A percentile compares a stretch with the other conserved stretches of the same genome.
Conservation (phyloP, 1,140 invertebrate genomes). For the Temnothorax longispinosus region DNA sequence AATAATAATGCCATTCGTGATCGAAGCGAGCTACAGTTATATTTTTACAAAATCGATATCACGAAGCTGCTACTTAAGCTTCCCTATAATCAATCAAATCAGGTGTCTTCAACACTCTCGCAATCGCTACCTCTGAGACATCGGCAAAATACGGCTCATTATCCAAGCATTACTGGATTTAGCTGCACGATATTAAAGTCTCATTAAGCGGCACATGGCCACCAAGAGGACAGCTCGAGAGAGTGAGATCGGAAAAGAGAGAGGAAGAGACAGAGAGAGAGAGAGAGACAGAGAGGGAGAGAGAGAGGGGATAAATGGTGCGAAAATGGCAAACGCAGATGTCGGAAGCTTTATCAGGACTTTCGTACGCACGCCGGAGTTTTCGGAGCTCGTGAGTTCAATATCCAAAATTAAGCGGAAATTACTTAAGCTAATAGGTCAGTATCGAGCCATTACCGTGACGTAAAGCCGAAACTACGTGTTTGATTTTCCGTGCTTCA, state of each 20-base stretch:
- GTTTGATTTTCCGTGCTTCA: slow-evolving; percentile 30
- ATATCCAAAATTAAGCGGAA: slow-evolving; percentile 73
- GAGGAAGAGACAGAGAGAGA: not conserved
- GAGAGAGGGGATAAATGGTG: not conserved
- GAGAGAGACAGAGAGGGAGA: not conserved
- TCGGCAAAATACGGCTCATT: slow-evolving; percentile 57
- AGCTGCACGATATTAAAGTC: slow-evolving; percentile 48
- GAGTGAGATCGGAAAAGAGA: not conserved
- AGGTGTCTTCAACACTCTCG: slow-evolving; percentile 19
- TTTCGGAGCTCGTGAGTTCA: not conserved
- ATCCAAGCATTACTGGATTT: slow-evolving; percentile 60
- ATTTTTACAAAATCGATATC: not conserved
- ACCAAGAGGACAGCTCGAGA: not conserved
- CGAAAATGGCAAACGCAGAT: slow-evolving; percentile 34
- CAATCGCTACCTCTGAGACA: not conserved
- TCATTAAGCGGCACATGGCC: slow-evolving; percentile 52
- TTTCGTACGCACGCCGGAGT: not conserved
- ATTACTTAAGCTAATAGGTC: slow-evolving; percentile 75
- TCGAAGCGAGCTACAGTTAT: not conserved
- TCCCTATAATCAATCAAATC: slow-evolving; percentile 12
- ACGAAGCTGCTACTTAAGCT: not conserved
- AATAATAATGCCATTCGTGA: not conserved
- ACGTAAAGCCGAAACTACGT: slow-evolving; percentile 29
- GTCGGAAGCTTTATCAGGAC: slow-evolving; percentile 43
- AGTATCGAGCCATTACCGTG: slow-evolving; percentile 51